Evolutionary conservation across 2,797 vertebrate species (phyloP), one percentile per base, ranked within the genome.

Genomic region (Salmo trutta): DNA sequence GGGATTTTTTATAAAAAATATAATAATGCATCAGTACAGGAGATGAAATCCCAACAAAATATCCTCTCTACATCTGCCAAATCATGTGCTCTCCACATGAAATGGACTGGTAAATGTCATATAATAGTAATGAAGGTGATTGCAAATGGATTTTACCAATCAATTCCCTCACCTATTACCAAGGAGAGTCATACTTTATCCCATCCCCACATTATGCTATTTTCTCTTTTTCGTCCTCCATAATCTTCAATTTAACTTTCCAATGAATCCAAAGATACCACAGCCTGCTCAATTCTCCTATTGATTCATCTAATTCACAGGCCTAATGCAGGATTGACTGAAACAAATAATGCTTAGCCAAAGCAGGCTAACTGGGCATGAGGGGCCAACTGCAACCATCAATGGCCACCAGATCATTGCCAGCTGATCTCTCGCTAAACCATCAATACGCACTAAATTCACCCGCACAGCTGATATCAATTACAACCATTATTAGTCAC

Each of bases 81-180:
- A 62, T 31, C 10, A n/a, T 70, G 36, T 47, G 17, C 36, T 69
- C 41, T 70, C 19, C 24, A 75, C 16, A 12, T 76, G 41, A 79
- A 81, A 82, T 29, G 66, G 76, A 53, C 80, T 51, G 33, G 33
- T 76, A 82, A 84, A 86, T 80, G 83, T 81, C 83, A 81, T 83
- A 75, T 85, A 82, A 33, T 31, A 75, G 79, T 86, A 84, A 86
- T 85, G 69, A 83, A 73, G 79, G 79, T 75, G 79, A 87, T 86
- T 88, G 77, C 82, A 86, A 91, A 89, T 72, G 83, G 87, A 88
- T 87, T 87, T 75, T 51, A 62, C 5, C 74, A 79, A 87, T 86
- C 73, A 71, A 84, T 90, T 82, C 84, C 75, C 79, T 80, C 77
- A 74, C 77, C 68, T 71, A 51, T 87, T 72, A 84, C 81, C 75